Evolutionary conservation across 2,888 invertebrate species (phyloP), one percentile per base, ranked within the genome.

Genomic region (Nymphalis polychloros): DNA sequence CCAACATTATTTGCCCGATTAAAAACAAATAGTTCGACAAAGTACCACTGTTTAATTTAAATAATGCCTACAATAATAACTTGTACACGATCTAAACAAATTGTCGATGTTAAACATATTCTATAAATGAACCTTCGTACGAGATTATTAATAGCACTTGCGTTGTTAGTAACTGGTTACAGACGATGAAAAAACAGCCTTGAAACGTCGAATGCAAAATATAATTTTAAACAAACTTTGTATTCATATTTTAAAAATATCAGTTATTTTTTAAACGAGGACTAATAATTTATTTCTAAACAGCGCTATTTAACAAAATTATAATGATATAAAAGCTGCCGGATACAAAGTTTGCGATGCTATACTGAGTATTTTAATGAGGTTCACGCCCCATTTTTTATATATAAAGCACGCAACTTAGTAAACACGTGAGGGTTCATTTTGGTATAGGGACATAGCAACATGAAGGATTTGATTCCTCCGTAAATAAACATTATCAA

Each of bases 401-500:
- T 48, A 53, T 23, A 55, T 57, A n/a, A 20, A 50, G 52, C 72
- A 68, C 63, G 70, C 65, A 61, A 71, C 23, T 4, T 41, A 41
- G 50, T 13, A 63, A 59, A 46, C 66, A 53, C 60, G 63, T 46
- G 48, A 31, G 17, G 19, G 17, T 50, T 55, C 31, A 57, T 68
- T 68, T 64, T 55, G 27, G 41, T 47, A 20, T 4, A 52, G 27
- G 13, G 50, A 13, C 13, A 41, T 60, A 48, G 20, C 20, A 49
- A 62, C 49, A 55, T 57, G 55, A 46, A 35, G 17, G 17, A 20
- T 48, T 62, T 35, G 41, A 55, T 41, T n/a, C 19, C 17, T 35
- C 19, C 19, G 17, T 57, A 35, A 7, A 31, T 57, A 41, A 41
- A 4, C 35, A 41, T 41, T 57, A n/a, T 7, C 19, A 19, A 53